Evolutionary conservation across 2,888 invertebrate genomes (phyloP), one percentile per base, ranked within the genome.

Genomic region (Phorcus lineatus): DNA sequence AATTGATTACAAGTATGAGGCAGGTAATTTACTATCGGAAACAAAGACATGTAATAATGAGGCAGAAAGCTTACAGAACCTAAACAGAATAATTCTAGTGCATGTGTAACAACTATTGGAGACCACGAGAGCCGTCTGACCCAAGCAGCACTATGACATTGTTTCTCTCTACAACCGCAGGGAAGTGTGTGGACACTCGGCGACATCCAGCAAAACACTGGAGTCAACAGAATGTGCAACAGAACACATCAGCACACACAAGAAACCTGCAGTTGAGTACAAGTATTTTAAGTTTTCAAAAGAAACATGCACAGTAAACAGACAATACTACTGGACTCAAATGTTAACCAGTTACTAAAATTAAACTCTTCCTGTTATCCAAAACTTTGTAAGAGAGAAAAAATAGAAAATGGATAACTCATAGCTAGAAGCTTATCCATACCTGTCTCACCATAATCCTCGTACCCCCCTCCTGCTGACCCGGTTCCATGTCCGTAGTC

Each of bases 401-500:
- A n/a, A n/a, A n/a, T n/a, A n/a, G n/a, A n/a, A n/a, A n/a, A n/a
- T n/a, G n/a, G n/a, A n/a, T n/a, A n/a, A n/a, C 28, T 13, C 67
- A 24, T 24, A 24, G 28, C n/a, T 16, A 36, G 16, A 24, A 28
- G 67, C 6, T 17, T 22, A n/a, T 9, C 7, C 19, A n/a, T n/a
- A 74, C 17, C 31, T 19, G 36, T 54, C 76, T 76, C 55, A 76
- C 81, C 66, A 24, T 79, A 81, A 55, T 81, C 81, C 77, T 82
- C 82, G 52, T 82, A 82, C 31, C 66, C 70, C 9, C 76, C 74
- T 36, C 82, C 80, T n/a, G 83, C 81, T 24, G 82, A 82, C 76
- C 85, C 83, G 55, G 86, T 78, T 16, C 89, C 88, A 82, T 89
- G 88, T 47, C 89, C 89, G 84, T 90, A 90, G 67, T 90, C 90